Evolutionary conservation across 2,888 invertebrate genomes (phyloP).

Genomic region (Morpho achilles): DNA sequence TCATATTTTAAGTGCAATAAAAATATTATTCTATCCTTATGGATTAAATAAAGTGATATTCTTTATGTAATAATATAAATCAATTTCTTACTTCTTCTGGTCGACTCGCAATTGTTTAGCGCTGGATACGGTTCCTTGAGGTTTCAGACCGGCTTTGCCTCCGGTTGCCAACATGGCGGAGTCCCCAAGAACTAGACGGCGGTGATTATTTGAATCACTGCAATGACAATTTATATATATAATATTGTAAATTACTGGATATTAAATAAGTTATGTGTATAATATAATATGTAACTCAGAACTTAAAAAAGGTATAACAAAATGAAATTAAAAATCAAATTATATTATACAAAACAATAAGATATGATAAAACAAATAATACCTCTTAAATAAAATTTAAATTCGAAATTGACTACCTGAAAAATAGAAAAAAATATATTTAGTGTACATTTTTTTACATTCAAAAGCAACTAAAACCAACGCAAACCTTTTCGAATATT

Average conservation of each 20-base stretch:
- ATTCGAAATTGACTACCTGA: background rate
- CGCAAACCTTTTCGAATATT: too few relatives aligned
- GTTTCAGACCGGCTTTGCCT: slow-evolving; percentile 85
- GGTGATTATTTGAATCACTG: slow-evolving; percentile 96
- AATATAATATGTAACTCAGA: too few relatives aligned
- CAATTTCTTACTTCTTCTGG: slow-evolving; percentile 87
- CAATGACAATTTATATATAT: background rate
- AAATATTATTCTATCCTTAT: too few relatives aligned
- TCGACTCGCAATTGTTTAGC: slow-evolving; percentile 93
- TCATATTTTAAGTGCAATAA: too few relatives aligned
- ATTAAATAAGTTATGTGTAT: too few relatives aligned
- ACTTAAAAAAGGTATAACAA: background rate
- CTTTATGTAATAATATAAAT: too few relatives aligned
- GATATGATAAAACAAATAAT: background rate
- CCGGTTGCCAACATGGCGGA: slow-evolving; percentile 95
- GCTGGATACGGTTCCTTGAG: slow-evolving; percentile 93
- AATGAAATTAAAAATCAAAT: slow-evolving; percentile 14
- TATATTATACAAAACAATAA: background rate
- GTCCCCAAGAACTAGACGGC: slow-evolving; percentile 91
- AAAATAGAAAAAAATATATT: slow-evolving; percentile 2
- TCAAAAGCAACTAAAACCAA: too few relatives aligned
- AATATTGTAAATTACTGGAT: background rate
- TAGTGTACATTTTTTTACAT: too few relatives aligned
- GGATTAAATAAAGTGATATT: too few relatives aligned
- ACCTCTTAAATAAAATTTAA: slow-evolving; percentile 9